Evolutionary conservation across 2,888 invertebrate genomes (phyloP).

Genomic region (Dasypogon diadema): DNA sequence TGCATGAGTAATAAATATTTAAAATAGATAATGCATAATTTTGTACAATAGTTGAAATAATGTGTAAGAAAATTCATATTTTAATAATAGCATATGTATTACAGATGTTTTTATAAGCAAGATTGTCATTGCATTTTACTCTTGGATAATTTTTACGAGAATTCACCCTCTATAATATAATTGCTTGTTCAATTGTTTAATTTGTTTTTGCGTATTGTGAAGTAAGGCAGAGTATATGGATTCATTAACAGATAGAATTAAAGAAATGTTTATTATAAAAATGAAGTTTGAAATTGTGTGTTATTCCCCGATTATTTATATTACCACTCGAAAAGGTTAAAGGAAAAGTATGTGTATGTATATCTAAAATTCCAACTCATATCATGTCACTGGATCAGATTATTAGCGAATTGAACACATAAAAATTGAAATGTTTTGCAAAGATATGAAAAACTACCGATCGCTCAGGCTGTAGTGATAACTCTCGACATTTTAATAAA

Average conservation of each 20-base stretch:
- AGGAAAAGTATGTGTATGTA: too few relatives aligned
- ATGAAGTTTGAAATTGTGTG: too few relatives aligned
- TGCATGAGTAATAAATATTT: background rate
- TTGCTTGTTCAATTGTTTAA: conserved; percentile 22
- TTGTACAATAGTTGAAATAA: conserved; percentile 32
- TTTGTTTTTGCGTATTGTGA: conserved; percentile 41
- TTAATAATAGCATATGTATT: conserved; percentile 37
- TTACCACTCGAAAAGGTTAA: too few relatives aligned
- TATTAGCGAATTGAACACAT: too few relatives aligned
- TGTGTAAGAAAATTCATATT: conserved; percentile 24
- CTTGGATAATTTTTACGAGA: conserved; percentile 17
- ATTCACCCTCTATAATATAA: conserved; percentile 9
- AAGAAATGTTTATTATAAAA: conserved; percentile 45
- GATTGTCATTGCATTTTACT: conserved; percentile 7
- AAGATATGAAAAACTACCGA: too few relatives aligned
- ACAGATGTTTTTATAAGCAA: conserved; percentile 25
- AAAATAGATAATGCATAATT: conserved; percentile 34
- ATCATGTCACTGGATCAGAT: too few relatives aligned
- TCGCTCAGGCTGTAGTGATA: too few relatives aligned
- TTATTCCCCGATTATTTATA: too few relatives aligned
- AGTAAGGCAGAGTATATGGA: conserved; percentile 36
- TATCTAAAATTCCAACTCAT: too few relatives aligned
- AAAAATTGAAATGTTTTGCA: too few relatives aligned
- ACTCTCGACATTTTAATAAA: too few relatives aligned
- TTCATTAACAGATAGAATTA: conserved; percentile 21